Base-by-base conservation (phyloP, 1,140 invertebrate species). In the Drosophila subpulchrella region DNA sequence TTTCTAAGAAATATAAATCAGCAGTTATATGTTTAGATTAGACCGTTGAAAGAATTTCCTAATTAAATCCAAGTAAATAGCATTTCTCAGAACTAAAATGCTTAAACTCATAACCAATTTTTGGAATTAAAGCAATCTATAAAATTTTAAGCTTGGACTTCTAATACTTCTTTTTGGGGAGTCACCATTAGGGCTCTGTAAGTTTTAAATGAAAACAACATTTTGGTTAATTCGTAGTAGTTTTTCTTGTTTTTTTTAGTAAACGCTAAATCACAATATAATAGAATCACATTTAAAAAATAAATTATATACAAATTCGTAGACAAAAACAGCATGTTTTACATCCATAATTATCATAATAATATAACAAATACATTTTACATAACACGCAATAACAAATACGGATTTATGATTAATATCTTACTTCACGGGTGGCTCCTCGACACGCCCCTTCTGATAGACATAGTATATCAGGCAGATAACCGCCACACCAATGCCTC, bases 241-340 rank as follows among this genome's bases (percentile, higher is more conserved):
- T 81, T 86, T 53, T 80, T 44, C 61, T 80, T 88, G 88, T 85
- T 48, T 75, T 58, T 80, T 88, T 89, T 89, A 89, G 84, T 89
- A 89, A 81, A 74, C 58, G 63, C 84, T 89, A 89, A 78, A 89
- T 89, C 84, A 89, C 84, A 89, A 89, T 89, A 90, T 66, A 88
- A 88, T 90, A 90, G 62, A 89, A 90, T 90, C 84, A 89, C 84
- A 89, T 89, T 90, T 84, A 89, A 78, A 72, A 66, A 89, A 89
- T 89, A 89, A 89, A 89, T 89, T 89, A 89, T 89, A 75, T 81
- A 89, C 81, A 89, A 89, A 89, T 89, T 89, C 84, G 84, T 89
- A 44, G 57, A 77, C 71, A 84, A 59, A 71, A 61, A 61, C 63
- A 60, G 61, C 30, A 36, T 34, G 61, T 50, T 53, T 76, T 66